Evolutionary conservation across 2,797 vertebrate genomes (phyloP).

Genomic region (Typhlichthys eigenmanni): DNA sequence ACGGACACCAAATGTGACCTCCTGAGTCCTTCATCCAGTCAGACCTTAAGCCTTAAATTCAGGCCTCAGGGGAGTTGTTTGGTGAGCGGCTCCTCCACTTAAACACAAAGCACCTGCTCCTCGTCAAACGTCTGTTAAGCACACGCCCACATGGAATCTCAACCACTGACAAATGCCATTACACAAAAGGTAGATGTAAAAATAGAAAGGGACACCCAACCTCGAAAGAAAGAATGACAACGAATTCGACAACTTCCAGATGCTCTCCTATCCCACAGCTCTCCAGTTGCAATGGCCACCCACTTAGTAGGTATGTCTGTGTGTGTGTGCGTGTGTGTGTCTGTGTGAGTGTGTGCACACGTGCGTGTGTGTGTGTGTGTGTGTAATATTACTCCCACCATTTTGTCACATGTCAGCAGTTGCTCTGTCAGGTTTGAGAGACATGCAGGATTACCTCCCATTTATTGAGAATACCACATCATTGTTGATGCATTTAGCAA

Average conservation of each 20-base stretch:
- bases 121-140: conserved; percentile 5
- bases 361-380: conserved; percentile 9
- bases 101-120: conserved; percentile 26
- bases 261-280: conserved; percentile 57
- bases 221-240: conserved; percentile 2
- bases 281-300: conserved; percentile 64
- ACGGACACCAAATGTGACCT: conserved; percentile 8
- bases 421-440: conserved; percentile 55
- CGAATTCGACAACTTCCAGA: conserved; percentile 40
- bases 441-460: conserved; percentile 34
- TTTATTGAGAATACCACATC: conserved; percentile 23
- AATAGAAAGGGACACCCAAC: neutral
- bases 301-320: conserved; percentile 52
- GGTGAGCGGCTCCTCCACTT: conserved; percentile 3
- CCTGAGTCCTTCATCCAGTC: neutral
- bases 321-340: conserved; percentile 2
- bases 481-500: conserved; percentile 32
- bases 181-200: conserved; percentile 6
- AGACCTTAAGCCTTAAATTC: conserved; percentile 11
- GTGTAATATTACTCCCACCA: conserved; percentile 56
- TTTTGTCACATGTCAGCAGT: conserved; percentile 64
- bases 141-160: neutral
- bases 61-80: neutral
- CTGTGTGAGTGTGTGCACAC: conserved; percentile 21
- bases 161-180: neutral